Base-by-base conservation (phyloP, 2,797 vertebrate genomes). In the Rhinogobio ventralis region DNA sequence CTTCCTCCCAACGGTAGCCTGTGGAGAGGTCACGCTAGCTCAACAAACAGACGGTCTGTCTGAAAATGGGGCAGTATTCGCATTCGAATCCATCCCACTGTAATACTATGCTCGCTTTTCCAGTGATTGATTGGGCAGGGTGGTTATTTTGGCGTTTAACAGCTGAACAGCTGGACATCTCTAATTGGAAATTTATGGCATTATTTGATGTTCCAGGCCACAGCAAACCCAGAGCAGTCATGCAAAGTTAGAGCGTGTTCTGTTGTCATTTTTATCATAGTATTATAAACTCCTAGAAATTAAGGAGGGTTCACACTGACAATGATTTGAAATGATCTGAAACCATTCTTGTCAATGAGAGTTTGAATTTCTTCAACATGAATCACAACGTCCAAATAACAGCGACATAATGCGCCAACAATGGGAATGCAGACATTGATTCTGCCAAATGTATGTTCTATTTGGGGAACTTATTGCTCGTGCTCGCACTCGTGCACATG, bases 121-220 rank as follows among this genome's bases (percentile, higher is more conserved):
- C 28, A 20, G 30, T 79, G 83, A 85, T 85, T 72, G 83, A 85
- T 85, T 79, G 55, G 67, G 28, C 67, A 71, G 76, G 28, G 77
- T 79, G 42, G 75, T 62, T 79, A 85, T 85, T 79, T 72, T 85
- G 83, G 83, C 75, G 15, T 84, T 78, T 69, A 69, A 77, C 66
- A 62, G 39, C 51, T 78, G 75, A 79, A 79, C 83, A 84, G 83
- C 76, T 85, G 76, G 83, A 85, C 42, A 17, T 85, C 67, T 62
- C 76, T 85, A 79, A 85, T 85, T 79, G 67, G 83, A 85, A 64
- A 85, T 85, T 62, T 72, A 71, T 79, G 68, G 67, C 73, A 25
- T 85, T 85, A 79, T 53, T 62, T 72, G 14, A 42, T 72, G 53
- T 72, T 71, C 76, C 83, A 85, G 67, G 39, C 75, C 76, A 79